These are phyloP conservation scores for Erpetoichthys calabaricus DNA, from an alignment of 2,797 vertebrate species.

Conservation along the genomic window DNA sequence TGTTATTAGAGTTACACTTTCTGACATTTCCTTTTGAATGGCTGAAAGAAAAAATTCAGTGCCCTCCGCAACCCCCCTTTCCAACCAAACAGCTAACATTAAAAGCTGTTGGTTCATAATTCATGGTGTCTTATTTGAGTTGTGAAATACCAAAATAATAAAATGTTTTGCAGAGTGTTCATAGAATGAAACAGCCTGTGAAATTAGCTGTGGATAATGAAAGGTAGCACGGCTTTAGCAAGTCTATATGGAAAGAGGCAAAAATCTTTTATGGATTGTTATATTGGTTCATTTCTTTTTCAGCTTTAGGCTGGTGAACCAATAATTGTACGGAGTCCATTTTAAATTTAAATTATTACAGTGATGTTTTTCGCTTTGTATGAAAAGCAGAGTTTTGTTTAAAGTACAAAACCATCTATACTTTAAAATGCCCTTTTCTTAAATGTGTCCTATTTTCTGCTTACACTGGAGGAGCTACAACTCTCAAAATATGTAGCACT, in stretches of 20 bases:
- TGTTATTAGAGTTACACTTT: neutral
- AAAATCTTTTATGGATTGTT: neutral
- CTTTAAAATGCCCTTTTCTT: neutral
- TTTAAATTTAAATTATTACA: constrained; percentile 1
- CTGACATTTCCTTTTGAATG: neutral
- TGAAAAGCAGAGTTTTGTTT: neutral
- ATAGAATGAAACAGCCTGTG: neutral
- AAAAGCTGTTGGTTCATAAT: neutral
- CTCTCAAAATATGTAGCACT: neutral
- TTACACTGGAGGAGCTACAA: constrained; percentile 2
- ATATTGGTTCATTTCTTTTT: neutral
- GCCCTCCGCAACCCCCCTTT: neutral
- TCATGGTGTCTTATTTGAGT: constrained; percentile 2
- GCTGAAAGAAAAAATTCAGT: neutral
- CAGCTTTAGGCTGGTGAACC: neutral
- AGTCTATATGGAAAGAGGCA: neutral
- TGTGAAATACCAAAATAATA: neutral
- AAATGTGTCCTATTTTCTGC: constrained; percentile 1
- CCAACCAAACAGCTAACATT: neutral
- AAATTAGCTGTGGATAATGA: neutral
- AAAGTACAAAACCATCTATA: constrained; percentile 3
- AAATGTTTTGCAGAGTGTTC: neutral
- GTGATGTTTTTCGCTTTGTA: constrained; percentile 2
- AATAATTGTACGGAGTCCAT: neutral
- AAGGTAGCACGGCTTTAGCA: neutral